These are phyloP conservation scores for Rhinichthys osculus DNA, from an alignment of 2,797 vertebrate genomes.

Conservation along the genomic window DNA sequence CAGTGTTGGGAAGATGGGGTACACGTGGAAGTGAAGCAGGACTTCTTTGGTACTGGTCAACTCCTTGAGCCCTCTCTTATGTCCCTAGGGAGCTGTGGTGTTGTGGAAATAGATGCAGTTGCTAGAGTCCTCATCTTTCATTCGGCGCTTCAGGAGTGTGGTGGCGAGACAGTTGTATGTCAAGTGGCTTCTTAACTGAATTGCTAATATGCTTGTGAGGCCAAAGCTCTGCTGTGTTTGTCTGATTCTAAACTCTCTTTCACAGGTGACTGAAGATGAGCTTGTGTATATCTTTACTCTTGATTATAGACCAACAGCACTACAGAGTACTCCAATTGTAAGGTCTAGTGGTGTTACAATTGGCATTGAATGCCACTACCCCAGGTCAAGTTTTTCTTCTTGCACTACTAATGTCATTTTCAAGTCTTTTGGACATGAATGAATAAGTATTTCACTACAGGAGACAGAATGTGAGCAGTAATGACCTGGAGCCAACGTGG, in stretches of 20 bases:
- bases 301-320: slow-evolving; percentile 63
- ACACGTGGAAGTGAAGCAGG: slow-evolving; percentile 66
- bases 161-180: slow-evolving; percentile 66
- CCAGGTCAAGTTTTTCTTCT: slow-evolving; percentile 64
- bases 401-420: no score
- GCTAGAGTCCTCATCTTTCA: slow-evolving; percentile 68
- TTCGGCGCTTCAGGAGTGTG: slow-evolving; percentile 68
- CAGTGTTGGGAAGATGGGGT: slow-evolving; percentile 61
- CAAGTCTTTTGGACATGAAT: not conserved
- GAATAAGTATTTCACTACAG: slow-evolving; percentile 60
- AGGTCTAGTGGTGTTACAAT: slow-evolving; percentile 66
- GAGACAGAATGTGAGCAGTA: slow-evolving; percentile 77
- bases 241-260: not conserved
- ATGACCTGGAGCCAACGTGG: slow-evolving; percentile 68
- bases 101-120: slow-evolving; percentile 42
- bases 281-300: slow-evolving; percentile 71
- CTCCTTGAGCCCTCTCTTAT: slow-evolving; percentile 59
- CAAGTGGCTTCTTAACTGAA: not conserved
- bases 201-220: not conserved
- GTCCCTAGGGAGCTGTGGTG: slow-evolving; percentile 67
- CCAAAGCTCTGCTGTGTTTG: not conserved
- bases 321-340: slow-evolving; percentile 55
- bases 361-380: slow-evolving; percentile 75
- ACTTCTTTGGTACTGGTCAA: slow-evolving; percentile 68
- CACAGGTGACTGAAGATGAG: slow-evolving; percentile 63